Conservation (phyloP, 2,888 invertebrate species). For the Lepetodrilus schrolli region DNA sequence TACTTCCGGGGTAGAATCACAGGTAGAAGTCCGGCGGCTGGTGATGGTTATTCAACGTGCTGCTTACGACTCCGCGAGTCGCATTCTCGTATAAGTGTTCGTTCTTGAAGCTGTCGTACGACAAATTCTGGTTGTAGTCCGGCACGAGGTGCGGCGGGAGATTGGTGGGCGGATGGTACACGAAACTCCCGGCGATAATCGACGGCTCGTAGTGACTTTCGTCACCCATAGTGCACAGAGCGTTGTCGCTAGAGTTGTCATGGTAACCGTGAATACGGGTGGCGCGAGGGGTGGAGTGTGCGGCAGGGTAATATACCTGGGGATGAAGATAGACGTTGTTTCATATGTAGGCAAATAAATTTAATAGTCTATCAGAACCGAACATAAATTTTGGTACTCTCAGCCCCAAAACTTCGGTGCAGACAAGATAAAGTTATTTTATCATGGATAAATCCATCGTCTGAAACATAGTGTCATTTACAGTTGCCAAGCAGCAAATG, state of each 20-base stretch:
- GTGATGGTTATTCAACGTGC: slow-evolving; percentile 41
- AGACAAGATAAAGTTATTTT: no score
- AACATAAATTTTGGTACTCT: no score
- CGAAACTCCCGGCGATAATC: slow-evolving; percentile 46
- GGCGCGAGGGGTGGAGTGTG: slow-evolving; percentile 26
- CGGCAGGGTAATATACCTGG: slow-evolving; percentile 15
- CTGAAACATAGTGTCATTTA: no score
- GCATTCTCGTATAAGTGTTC: slow-evolving; percentile 39
- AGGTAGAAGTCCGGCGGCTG: slow-evolving; percentile 41
- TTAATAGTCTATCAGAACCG: no score
- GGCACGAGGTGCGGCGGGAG: slow-evolving; percentile 42
- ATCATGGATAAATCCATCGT: no score
- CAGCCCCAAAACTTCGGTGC: no score
- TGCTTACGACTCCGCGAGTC: slow-evolving; percentile 35
- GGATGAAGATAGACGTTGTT: no score
- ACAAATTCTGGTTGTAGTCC: slow-evolving; percentile 35
- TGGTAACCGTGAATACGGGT: slow-evolving; percentile 26
- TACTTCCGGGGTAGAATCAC: slow-evolving; percentile 20
- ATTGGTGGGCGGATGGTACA: slow-evolving; percentile 46
- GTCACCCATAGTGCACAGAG: slow-evolving; percentile 36
- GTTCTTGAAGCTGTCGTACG: slow-evolving; percentile 48
- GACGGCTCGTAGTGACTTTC: slow-evolving; percentile 46
- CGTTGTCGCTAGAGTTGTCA: slow-evolving; percentile 39
- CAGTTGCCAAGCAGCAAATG: no score
- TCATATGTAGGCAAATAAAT: no score